phyloP scores from a whole-genome alignment of 37 sponge, comb jelly and placozoan genomes.

The Aplysina aerophoba region DNA sequence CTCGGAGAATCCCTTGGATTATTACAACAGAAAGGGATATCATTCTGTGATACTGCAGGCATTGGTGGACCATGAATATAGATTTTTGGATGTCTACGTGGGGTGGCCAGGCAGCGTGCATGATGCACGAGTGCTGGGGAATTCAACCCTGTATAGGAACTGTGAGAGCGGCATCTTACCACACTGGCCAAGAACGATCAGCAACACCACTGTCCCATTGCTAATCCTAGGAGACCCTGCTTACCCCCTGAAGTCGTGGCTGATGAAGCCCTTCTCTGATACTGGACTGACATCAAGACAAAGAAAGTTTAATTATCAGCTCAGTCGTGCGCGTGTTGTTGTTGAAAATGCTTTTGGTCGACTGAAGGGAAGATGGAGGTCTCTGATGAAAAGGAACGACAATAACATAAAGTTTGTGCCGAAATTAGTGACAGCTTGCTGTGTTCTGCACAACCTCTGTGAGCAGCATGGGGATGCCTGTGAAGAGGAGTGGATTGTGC shows the following conservation, averaged over 20 bases:
- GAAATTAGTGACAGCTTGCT: slow-evolving; percentile 21
- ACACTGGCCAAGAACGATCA: not conserved
- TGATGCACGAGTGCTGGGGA: slow-evolving; percentile 36
- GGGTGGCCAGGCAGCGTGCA: slow-evolving; percentile 43
- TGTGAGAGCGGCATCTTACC: slow-evolving; percentile 19
- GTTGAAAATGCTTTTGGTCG: slow-evolving; percentile 35
- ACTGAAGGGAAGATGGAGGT: slow-evolving; percentile 29
- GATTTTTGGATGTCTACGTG: slow-evolving; percentile 20
- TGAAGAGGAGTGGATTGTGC: slow-evolving; percentile 5
- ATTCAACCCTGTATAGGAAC: not conserved
- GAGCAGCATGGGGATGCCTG: slow-evolving; percentile 3
- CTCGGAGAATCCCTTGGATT: slow-evolving; percentile 3
- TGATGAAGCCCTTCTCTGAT: slow-evolving; percentile 23
- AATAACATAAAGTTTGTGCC: not conserved
- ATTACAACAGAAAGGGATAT: slow-evolving; percentile 24
- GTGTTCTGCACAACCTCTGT: slow-evolving; percentile 28
- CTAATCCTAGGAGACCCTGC: slow-evolving; percentile 62
- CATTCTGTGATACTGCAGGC: slow-evolving; percentile 24
- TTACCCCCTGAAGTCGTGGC: slow-evolving; percentile 36
- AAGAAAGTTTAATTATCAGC: slow-evolving; percentile 1
- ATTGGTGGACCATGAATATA: slow-evolving; percentile 20
- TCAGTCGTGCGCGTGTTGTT: slow-evolving; percentile 25
- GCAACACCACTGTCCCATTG: slow-evolving; percentile 1
- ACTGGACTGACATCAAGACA: slow-evolving; percentile 15
- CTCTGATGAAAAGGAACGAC: slow-evolving; percentile 26